These are phyloP conservation scores for Cerastoderma edule DNA, from an alignment of 2,888 invertebrate genomes.

Conservation along the genomic window DNA sequence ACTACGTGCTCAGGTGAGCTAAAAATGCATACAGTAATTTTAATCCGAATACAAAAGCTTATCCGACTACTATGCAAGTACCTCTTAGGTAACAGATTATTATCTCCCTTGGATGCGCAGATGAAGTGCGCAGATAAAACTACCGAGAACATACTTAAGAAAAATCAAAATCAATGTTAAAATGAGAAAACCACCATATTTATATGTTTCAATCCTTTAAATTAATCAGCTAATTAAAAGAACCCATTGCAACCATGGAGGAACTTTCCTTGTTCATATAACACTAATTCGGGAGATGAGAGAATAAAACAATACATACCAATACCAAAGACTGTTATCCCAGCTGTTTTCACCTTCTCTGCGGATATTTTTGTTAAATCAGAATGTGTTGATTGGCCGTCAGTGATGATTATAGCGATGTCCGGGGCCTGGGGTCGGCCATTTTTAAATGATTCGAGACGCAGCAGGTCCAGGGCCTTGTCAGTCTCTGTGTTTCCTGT, in stretches of 20 bases:
- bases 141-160: no score
- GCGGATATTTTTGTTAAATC: slow-evolving; percentile 37
- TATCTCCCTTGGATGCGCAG: no score
- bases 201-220: background rate
- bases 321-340: slow-evolving; percentile 39
- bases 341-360: slow-evolving; percentile 26
- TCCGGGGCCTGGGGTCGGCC: slow-evolving; percentile 36
- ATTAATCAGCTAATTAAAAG: background rate
- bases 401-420: slow-evolving; percentile 52
- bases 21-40: no score
- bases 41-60: no score
- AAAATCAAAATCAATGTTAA: no score
- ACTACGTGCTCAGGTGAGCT: no score
- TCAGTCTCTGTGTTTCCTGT: slow-evolving; percentile 53
- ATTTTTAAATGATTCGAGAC: slow-evolving; percentile 35
- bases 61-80: no score
- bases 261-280: no score
- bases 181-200: no score
- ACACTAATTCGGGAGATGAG: no score
- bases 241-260: background rate
- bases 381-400: slow-evolving; percentile 44
- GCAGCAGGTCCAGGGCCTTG: slow-evolving; percentile 44
- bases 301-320: slow-evolving; percentile 30
- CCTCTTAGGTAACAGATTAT: no score
- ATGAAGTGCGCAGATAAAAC: no score